Base-by-base conservation (phyloP, 1,140 invertebrate species). In the Carcinoscorpius rotundicauda region DNA sequence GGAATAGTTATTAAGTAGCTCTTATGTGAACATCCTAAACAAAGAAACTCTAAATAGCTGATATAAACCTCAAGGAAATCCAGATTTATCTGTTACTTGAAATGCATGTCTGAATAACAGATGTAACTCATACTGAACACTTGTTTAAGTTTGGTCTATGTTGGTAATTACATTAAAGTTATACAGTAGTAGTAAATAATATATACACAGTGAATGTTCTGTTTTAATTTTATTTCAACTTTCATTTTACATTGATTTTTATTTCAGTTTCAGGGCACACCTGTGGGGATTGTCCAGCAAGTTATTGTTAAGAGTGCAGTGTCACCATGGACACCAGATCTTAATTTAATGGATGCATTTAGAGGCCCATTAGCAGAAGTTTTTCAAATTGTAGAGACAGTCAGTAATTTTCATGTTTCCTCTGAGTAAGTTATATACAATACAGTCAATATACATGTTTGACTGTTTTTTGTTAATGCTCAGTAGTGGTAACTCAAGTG, bases 261-360 rank as follows among this genome's bases (percentile, higher is more conserved):
- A 61, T 71, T 74, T 58, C 65, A 76, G 76, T 75, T 75, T 70
- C 72, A 76, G 62, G 81, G 81, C 10, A 75, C 75, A 63, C 85
- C 88, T 48, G 81, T 86, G 60, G 81, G 88, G 51, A 95, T 88
- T 77, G 82, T 96, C 48, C 92, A 78, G 64, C 78, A 84, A 74
- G 77, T 85, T 57, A 73, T 85, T 60, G 74, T 85, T 52, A 82
- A 80, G 70, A 78, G 80, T 63, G 83, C 87, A 66, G 90, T 97
- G 48, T 82, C 87, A 64, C 93, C 93, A 66, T 97, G 93, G 93
- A 83, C 82, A 61, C 80, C 83, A 67, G 84, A 88, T 70, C 77
- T 96, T 64, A 83, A 85, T 68, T 77, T 93, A 68, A 86, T 86
- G 73, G 93, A 96, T 82, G 91, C 91, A 59, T 93, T 93, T 75